Percentiles rank a stretch among this genome's conserved stretches.
phyloP scores from a whole-genome alignment of 2,888 invertebrate species.

The Pyrochroa serraticornis region DNA sequence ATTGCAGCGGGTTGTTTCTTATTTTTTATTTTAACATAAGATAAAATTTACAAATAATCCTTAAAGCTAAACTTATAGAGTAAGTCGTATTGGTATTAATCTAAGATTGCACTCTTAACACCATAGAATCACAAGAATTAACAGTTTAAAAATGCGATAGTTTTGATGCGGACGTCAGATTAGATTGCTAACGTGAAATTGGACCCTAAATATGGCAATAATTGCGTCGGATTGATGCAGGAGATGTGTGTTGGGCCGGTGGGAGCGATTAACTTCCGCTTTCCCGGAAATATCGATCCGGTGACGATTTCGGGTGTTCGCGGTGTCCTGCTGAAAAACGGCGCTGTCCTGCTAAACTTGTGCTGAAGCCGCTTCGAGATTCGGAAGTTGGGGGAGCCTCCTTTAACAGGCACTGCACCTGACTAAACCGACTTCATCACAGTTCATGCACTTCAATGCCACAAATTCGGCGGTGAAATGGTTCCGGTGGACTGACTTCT shows the following conservation, averaged over 20 bases:
- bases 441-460: slow-evolving; percentile 92
- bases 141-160: background rate
- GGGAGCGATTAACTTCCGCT: slow-evolving; percentile 27
- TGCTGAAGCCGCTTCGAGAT: slow-evolving; percentile 16
- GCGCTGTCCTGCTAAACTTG: no score
- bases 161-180: no score
- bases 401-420: slow-evolving; percentile 82
- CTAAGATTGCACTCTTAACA: slow-evolving; percentile 15
- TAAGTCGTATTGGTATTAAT: slow-evolving; percentile 26
- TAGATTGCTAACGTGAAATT: background rate
- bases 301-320: slow-evolving; percentile 7
- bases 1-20: background rate
- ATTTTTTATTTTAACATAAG: slow-evolving; percentile 22
- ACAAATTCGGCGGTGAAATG: slow-evolving; percentile 94
- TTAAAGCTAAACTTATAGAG: slow-evolving; percentile 12
- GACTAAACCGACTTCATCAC: slow-evolving; percentile 93
- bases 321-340: slow-evolving; percentile 8
- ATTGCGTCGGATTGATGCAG: no score
- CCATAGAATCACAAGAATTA: slow-evolving; percentile 1
- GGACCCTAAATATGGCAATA: slow-evolving; percentile 18
- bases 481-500: slow-evolving; percentile 93
- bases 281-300: slow-evolving; percentile 38
- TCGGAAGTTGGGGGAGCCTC: slow-evolving; percentile 14
- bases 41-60: slow-evolving; percentile 20
- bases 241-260: no score